These are phyloP conservation scores for Phylloscopus whistleri DNA, from an alignment of 2,113 vertebrate genomes.

Conservation along the genomic window DNA sequence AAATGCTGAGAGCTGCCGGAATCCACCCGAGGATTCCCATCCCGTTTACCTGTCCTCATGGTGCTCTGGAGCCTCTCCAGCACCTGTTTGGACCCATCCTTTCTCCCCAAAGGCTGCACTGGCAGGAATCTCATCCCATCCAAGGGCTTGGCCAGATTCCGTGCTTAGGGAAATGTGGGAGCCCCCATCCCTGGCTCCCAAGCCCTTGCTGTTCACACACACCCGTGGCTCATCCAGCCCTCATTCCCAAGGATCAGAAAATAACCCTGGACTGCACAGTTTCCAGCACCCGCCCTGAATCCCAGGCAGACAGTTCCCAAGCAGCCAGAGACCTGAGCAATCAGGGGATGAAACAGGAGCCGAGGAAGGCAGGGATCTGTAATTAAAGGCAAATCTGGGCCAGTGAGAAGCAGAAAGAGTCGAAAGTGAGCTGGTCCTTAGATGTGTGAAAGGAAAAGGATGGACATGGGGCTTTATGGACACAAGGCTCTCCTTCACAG, in stretches of 20 bases:
- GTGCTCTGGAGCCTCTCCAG: background rate
- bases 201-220: background rate
- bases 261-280: background rate
- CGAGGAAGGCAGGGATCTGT: background rate
- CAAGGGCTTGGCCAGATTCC: fast-evolving
- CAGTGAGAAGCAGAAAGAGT: background rate
- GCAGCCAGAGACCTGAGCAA: background rate
- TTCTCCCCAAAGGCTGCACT: background rate
- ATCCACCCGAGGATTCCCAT: background rate
- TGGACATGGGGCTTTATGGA: fast-evolving
- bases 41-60: background rate
- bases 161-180: fast-evolving
- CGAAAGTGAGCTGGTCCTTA: background rate
- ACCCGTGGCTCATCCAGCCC: background rate
- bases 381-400: background rate
- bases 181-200: background rate
- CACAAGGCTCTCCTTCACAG: background rate
- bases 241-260: background rate
- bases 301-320: background rate
- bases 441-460: background rate
- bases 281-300: background rate
- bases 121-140: background rate
- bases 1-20: background rate
- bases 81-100: background rate
- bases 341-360: fast-evolving